Percentiles rank a stretch among this genome's conserved stretches.
Evolutionary conservation across 2,113 vertebrate species (phyloP).

Genomic region (Abramis brama): DNA sequence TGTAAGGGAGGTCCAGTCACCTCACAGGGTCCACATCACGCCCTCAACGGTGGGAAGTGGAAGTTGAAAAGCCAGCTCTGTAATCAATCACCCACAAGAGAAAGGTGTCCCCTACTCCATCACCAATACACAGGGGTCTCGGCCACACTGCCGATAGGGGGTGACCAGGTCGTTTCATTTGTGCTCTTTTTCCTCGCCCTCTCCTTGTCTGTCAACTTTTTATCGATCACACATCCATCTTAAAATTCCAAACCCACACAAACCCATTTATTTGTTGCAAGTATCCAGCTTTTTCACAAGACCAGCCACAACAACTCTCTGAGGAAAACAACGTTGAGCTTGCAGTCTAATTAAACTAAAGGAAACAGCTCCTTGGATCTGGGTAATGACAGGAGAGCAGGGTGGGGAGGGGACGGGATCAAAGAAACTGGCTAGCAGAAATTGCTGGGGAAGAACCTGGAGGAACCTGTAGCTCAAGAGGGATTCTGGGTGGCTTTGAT

Average conservation of each 20-base stretch:
- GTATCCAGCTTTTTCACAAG: constrained; percentile 20
- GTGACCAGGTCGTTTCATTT: constrained; percentile 39
- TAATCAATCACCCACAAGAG: constrained; percentile 53
- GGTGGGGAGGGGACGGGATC: constrained; percentile 37
- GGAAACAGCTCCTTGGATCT: constrained; percentile 33
- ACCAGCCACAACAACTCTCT: constrained; percentile 24
- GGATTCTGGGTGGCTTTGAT: constrained; percentile 12
- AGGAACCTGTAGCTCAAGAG: constrained; percentile 11
- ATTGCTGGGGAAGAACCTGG: constrained; percentile 22
- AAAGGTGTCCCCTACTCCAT: constrained; percentile 40
- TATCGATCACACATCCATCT: neutral
- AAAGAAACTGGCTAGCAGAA: constrained; percentile 48
- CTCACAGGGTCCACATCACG: constrained; percentile 17
- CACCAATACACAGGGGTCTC: constrained; percentile 33
- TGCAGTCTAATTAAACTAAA: constrained; percentile 48
- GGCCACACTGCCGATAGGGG: constrained; percentile 1
- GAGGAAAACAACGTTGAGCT: constrained; percentile 2
- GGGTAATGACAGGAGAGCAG: constrained; percentile 55
- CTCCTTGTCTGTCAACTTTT: neutral
- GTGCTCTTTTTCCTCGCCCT: neutral
- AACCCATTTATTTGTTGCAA: neutral
- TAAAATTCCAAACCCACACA: neutral
- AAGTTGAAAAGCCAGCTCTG: constrained; percentile 40
- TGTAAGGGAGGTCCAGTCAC: constrained; percentile 28
- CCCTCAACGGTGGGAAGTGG: constrained; percentile 44